Base-by-base conservation (phyloP, 2,888 invertebrate species). In the Tetanocera ferruginea region DNA sequence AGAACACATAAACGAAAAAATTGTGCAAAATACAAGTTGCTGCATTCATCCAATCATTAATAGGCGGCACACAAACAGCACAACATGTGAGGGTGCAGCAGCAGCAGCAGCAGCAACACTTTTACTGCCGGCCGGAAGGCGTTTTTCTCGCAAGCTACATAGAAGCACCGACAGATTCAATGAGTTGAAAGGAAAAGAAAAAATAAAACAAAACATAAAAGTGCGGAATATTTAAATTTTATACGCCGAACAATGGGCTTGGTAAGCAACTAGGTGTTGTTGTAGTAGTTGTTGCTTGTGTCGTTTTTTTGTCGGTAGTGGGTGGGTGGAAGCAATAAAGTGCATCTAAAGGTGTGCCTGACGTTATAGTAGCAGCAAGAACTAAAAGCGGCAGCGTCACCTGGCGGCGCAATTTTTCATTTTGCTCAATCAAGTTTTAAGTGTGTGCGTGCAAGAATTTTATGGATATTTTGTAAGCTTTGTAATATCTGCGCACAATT, bases 231-330 rank as follows among this genome's bases (percentile, higher is more conserved):
- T 37, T 66, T 37, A 67, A 67, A 67, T 37, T 67, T 67, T 8
- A 67, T 67, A 67, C 67, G 43, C 51, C 28, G 25, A 49, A 69
- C 69, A 69, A 69, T 69, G 69, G 69, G 69, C 69, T 69, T 69
- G 69, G 69, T 51, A 23, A 19, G 25, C 28, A 25, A 67, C 9
- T 60, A 11, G 23, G 43, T 62, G 60, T 62, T 60, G 57, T 43
- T 17, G 23, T 23, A 51, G 9, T n/a, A 4, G 60, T 23, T 60
- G 23, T 60, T 37, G 31, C n/a, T 19, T 6, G 28, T 31, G 70
- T 17, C 28, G 51, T n/a, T 52, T 51, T 43, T 69, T 57, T n/a
- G 9, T 25, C 57, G 57, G 11, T 23, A 23, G n/a, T 28, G 28
- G 62, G 62, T 23, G 28, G 62, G 62, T 14, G 57, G 57, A 60